phyloP scores from a whole-genome alignment of 2,797 vertebrate species.

The Scarus forsteni region DNA sequence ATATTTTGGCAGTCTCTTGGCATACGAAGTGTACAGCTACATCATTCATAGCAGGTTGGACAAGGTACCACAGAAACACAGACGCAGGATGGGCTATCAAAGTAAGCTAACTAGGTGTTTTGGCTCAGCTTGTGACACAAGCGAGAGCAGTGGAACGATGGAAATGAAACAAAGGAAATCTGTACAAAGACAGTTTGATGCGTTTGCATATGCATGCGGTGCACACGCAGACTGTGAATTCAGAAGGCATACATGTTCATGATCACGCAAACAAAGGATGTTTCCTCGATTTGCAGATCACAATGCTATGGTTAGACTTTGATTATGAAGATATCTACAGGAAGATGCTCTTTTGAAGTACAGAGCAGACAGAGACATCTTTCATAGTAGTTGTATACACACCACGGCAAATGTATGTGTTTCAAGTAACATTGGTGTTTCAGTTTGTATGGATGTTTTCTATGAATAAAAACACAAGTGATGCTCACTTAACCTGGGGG shows the following conservation, averaged over 20 bases:
- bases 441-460: neutral
- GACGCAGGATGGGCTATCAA: slow-evolving; percentile 64
- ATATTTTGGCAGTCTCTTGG: slow-evolving; percentile 66
- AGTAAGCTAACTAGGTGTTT: slow-evolving; percentile 59
- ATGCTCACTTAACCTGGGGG: too few relatives aligned
- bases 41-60: slow-evolving; percentile 53
- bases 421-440: neutral
- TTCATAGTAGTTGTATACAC: neutral
- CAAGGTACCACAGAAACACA: slow-evolving; percentile 64
- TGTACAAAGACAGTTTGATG: slow-evolving; percentile 27
- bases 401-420: neutral
- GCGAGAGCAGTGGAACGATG: slow-evolving; percentile 4
- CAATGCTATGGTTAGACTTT: slow-evolving; percentile 7
- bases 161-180: slow-evolving; percentile 57
- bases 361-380: slow-evolving; percentile 11
- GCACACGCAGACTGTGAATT: neutral
- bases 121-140: slow-evolving; percentile 54
- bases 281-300: slow-evolving; percentile 1
- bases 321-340: slow-evolving; percentile 3
- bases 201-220: slow-evolving; percentile 7
- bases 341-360: slow-evolving; percentile 33
- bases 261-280: slow-evolving; percentile 1
- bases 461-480: neutral
- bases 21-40: slow-evolving; percentile 29
- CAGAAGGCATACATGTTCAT: slow-evolving; percentile 12